phyloP scores from a whole-genome alignment of 37 sponge, comb jelly and placozoan species.

The Agelas oroides region DNA sequence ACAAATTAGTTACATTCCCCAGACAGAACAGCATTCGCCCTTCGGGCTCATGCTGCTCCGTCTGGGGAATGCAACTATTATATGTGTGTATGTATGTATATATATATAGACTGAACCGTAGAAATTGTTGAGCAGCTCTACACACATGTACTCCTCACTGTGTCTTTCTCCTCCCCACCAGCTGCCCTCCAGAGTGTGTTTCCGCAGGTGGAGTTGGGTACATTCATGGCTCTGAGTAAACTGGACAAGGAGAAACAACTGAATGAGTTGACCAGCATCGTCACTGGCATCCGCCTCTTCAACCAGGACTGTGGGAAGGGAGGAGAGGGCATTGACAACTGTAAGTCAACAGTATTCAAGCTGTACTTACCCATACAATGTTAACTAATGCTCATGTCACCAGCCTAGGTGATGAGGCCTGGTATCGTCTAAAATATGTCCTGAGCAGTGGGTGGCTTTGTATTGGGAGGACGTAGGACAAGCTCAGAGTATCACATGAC shows the following conservation, averaged over 20 bases:
- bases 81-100: no score
- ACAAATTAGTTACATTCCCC: no score
- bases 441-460: no score
- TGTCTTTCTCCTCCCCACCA: slow-evolving; percentile 3
- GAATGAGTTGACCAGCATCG: slow-evolving; percentile 89
- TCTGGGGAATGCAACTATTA: no score
- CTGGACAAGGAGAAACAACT: slow-evolving; percentile 93
- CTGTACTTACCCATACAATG: no score
- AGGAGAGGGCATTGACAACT: slow-evolving; percentile 97
- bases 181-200: slow-evolving; percentile 99
- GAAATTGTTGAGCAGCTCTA: background rate
- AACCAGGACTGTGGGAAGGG: slow-evolving; percentile 97
- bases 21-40: no score
- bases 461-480: no score
- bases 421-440: no score
- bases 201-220: slow-evolving; percentile 97
- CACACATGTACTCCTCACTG: background rate
- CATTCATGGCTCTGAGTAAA: slow-evolving; percentile 89
- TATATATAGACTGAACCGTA: background rate
- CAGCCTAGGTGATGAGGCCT: no score
- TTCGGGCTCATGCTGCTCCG: no score
- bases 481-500: no score
- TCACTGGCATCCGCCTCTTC: slow-evolving; percentile 96
- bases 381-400: no score
- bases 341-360: slow-evolving; percentile 77